Conservation (phyloP, 2,113 vertebrate species). For the Pardalotus punctatus region DNA sequence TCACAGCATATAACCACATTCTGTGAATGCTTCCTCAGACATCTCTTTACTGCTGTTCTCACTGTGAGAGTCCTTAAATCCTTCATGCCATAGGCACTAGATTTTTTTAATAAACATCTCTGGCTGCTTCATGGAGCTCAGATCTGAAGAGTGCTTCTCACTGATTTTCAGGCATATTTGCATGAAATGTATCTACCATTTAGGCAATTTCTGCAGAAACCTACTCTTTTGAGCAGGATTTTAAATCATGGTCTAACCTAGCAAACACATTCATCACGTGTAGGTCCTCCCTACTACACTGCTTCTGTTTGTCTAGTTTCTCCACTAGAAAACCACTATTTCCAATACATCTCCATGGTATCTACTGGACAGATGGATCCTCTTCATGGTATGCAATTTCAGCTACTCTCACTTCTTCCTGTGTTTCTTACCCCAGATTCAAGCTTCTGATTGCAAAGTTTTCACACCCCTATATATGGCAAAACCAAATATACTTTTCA, state of each 20-base stretch:
- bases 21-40: not conserved
- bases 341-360: not conserved
- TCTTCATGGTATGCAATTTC: not conserved
- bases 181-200: not conserved
- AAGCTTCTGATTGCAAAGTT: not conserved
- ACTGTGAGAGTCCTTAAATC: not conserved
- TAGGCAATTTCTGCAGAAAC: not conserved
- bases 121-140: not conserved
- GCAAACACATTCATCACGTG: not conserved
- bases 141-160: rapidly evolving
- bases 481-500: not conserved
- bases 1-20: not conserved
- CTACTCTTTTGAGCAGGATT: not conserved
- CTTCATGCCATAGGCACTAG: not conserved
- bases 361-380: not conserved
- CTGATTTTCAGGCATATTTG: not conserved
- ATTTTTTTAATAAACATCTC: not conserved
- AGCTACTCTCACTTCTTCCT: not conserved
- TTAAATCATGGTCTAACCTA: not conserved
- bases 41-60: not conserved
- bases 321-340: not conserved
- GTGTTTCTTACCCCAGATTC: not conserved
- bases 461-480: not conserved
- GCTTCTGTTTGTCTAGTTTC: not conserved
- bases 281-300: not conserved